Evolutionary conservation across 2,113 vertebrate genomes (phyloP), one percentile per base, ranked within the genome.

Genomic region (Suricata suricatta): DNA sequence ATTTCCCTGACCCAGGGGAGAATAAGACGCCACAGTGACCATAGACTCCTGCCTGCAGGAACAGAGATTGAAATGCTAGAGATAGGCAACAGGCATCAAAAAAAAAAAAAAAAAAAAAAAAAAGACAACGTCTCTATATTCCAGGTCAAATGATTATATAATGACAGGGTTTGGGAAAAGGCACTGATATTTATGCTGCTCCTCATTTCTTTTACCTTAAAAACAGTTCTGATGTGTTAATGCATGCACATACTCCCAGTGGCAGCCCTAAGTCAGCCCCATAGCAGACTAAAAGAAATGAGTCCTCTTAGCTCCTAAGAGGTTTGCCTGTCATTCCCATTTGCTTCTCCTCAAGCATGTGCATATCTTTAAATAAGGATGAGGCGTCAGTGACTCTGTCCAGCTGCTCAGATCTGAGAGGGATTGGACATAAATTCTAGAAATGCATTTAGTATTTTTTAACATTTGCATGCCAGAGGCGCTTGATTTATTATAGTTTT

Each of bases 121-220:
- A 41, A 50, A 44, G 52, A 86, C 69, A 80, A 66, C 64, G 90
- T 33, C 21, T 16, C 93, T 90, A 47, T 96, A 92, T 76, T 96
- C 89, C 80, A n/a, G 1, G 95, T 88, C 94, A 31, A 0, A 0
- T 13, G 17, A 29, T 97, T 98, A 98, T 96, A 93, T 21, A 3
- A 71, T 77, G 96, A 94, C 95, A 98, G 79, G 54, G 83, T 92
- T 96, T 87, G 69, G 95, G 76, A 92, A 98, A 92, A 92, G 35
- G 15, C 64, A 97, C 97, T 93, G 96, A 96, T 97, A 98, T 98
- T 97, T 87, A 98, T 98, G 25, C 35, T 88, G 1, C 7, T 66
- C 44, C 27, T 93, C 87, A 90, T 93, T 77, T 94, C 5, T 47
- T 74, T 90, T 80, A 76, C 41, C 7, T 96, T 92, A 89, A 72